Conservation (phyloP, 2,797 vertebrate species). For the Fringilla coelebs region DNA sequence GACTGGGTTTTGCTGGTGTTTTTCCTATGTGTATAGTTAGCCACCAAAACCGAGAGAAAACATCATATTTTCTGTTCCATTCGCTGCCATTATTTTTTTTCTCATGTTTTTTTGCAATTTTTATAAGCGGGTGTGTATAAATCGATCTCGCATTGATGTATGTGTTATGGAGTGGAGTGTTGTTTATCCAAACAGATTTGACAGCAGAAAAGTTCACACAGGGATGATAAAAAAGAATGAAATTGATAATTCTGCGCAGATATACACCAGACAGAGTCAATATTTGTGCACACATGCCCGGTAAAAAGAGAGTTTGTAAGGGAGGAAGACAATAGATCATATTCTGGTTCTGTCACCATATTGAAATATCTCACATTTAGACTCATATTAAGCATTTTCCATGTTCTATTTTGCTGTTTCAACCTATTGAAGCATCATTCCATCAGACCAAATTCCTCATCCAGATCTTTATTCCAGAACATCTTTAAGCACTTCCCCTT, state of each 20-base stretch:
- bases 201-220: not conserved
- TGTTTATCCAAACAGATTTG: slow-evolving; percentile 61
- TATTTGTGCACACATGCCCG: not conserved
- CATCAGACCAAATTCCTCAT: not conserved
- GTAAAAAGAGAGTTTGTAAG: not conserved
- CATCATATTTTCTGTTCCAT: slow-evolving; percentile 56
- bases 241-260: not conserved
- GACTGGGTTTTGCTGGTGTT: slow-evolving; percentile 17
- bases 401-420: not conserved
- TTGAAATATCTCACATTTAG: slow-evolving; percentile 17
- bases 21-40: slow-evolving; percentile 72
- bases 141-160: slow-evolving; percentile 10
- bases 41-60: slow-evolving; percentile 20
- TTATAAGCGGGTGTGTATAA: not conserved
- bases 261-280: not conserved
- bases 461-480: not conserved
- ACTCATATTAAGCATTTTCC: not conserved
- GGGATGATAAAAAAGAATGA: not conserved
- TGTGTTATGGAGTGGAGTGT: slow-evolving; percentile 51
- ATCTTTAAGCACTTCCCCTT: not conserved
- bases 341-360: slow-evolving; percentile 25
- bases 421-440: not conserved
- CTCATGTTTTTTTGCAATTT: slow-evolving; percentile 31
- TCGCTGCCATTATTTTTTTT: slow-evolving; percentile 53
- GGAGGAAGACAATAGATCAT: not conserved